Evolutionary conservation across 2,113 vertebrate species (phyloP), one percentile per base, ranked within the genome.

Genomic region (Agapornis roseicollis): DNA sequence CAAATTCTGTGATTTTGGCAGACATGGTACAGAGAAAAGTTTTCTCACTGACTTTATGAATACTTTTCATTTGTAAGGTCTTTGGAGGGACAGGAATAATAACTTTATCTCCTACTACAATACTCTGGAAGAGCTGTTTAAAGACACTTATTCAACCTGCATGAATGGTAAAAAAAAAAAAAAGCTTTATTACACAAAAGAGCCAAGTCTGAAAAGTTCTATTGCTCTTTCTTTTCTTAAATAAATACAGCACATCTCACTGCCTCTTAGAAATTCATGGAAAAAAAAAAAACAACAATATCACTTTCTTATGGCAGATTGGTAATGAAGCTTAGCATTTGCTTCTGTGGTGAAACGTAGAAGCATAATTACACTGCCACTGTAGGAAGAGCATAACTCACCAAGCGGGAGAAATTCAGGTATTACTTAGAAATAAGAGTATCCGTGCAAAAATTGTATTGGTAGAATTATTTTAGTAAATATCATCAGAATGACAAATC

Each of bases 301-400:
- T 42, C 52, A n/a, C 65, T 92, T 70, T 80, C 41, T 88, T 93
- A 83, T 25, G 78, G 39, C 41, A 86, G 63, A 20, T 53, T 74
- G 71, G 72, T 61, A 90, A 90, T 87, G 83, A 93, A 81, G 69
- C 80, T 90, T 90, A 94, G 12, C 73, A 49, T 86, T 96, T 85
- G 23, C 63, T 86, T 93, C 69, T 56, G 4, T 13, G 17, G n/a
- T 78, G 17, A 93, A 94, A 90, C 1, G 3, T 47, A 69, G 52
- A 64, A 61, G 39, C 29, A 42, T 82, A 84, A 94, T 96, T 95
- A 72, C 61, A 61, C 11, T 88, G 69, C 52, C 47, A 41, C 28
- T 80, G 60, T 37, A 90, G 56, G 60, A 88, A 66, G 10, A 71
- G 18, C 27, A 66, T 93, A 94, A 88, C 39, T 96, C 71, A 85